Conservation (phyloP, 2,888 invertebrate species). For the Ophion ventricosus region DNA sequence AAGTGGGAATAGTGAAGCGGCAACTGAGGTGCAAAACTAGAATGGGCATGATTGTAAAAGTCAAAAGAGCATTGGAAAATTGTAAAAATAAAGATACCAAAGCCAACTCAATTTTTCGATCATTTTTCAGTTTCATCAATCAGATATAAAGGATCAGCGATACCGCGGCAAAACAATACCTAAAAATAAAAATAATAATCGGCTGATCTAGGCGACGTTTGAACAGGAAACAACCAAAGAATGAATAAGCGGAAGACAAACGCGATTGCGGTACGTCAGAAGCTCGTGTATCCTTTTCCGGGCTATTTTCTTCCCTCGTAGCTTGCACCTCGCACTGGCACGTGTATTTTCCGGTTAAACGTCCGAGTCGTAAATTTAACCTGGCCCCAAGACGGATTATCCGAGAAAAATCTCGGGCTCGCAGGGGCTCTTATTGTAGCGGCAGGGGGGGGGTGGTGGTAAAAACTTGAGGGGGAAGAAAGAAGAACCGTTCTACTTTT, state of each 20-base stretch:
- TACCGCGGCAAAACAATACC: conserved; percentile 23
- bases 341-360: conserved; percentile 66
- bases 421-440: conserved; percentile 43
- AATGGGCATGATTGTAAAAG: not conserved
- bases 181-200: conserved; percentile 34
- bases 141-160: conserved; percentile 30
- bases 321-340: conserved; percentile 39
- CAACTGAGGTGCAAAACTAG: not conserved
- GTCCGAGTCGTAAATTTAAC: conserved; percentile 69
- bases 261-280: conserved; percentile 58
- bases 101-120: not conserved
- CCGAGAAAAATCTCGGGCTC: conserved; percentile 69
- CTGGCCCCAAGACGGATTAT: conserved; percentile 68
- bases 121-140: not conserved
- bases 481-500: conserved; percentile 60
- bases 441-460: not conserved
- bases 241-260: conserved; percentile 62
- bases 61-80: not conserved
- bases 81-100: not conserved
- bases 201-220: conserved; percentile 20
- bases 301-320: conserved; percentile 33
- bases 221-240: conserved; percentile 51
- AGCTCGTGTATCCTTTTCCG: conserved; percentile 45
- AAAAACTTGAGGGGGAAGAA: conserved; percentile 30
- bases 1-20: no score